Conservation (phyloP, 2,888 invertebrate species). For the Fragum fragum region DNA sequence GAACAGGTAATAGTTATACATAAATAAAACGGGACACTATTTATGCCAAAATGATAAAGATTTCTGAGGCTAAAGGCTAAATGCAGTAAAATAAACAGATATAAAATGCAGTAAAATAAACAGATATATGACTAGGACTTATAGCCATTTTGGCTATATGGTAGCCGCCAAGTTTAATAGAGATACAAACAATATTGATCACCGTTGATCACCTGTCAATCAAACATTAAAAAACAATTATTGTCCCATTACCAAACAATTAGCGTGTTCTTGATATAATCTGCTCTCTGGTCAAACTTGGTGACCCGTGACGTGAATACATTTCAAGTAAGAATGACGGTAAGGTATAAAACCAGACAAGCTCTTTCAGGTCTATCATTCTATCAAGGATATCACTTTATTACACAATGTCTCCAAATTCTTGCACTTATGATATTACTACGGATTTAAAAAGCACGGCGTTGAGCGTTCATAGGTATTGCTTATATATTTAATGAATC, state of each 20-base stretch:
- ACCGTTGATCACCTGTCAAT: constrained; percentile 19
- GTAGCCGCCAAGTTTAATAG: constrained; percentile 12
- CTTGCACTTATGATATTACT: too few relatives aligned
- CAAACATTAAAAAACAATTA: constrained; percentile 26
- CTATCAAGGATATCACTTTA: too few relatives aligned
- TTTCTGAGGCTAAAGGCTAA: neutral
- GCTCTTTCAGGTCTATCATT: too few relatives aligned
- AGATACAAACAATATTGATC: constrained; percentile 26
- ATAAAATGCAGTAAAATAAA: neutral
- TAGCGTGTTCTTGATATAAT: constrained; percentile 17
- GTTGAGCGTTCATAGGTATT: too few relatives aligned
- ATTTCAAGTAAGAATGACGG: neutral
- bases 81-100: neutral
- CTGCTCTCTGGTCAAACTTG: constrained; percentile 12
- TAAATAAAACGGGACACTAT: neutral
- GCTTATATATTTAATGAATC: too few relatives aligned
- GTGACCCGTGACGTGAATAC: constrained; percentile 1
- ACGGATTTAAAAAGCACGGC: too few relatives aligned
- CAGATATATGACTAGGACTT: neutral
- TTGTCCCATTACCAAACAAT: constrained; percentile 21
- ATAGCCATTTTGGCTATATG: neutral
- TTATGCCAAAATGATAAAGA: neutral
- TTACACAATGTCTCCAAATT: too few relatives aligned
- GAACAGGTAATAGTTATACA: too few relatives aligned
- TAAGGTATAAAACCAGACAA: neutral